A percentile compares a stretch with the other conserved stretches of the same genome.
Conservation (phyloP, 2,888 invertebrate genomes). For the Nomada fabriciana region DNA sequence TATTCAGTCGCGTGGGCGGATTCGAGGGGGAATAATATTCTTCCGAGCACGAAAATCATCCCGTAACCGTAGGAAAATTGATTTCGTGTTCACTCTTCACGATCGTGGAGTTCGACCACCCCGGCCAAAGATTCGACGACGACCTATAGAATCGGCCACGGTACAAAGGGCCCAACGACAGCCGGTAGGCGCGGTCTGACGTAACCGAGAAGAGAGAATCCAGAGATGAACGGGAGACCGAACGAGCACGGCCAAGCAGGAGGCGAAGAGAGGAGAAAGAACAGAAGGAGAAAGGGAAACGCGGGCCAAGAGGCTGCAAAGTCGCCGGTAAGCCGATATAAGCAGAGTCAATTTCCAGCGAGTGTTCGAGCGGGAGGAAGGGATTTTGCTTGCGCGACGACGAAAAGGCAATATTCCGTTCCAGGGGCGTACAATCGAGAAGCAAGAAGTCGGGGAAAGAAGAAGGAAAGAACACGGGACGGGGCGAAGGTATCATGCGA, state of each 20-base stretch:
- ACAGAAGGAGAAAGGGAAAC: constrained; percentile 42
- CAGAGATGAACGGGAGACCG: not conserved
- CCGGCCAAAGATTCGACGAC: not conserved
- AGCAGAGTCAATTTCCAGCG: constrained; percentile 74
- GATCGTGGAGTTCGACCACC: constrained; percentile 18
- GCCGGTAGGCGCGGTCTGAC: constrained; percentile 61
- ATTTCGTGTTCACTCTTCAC: constrained; percentile 9
- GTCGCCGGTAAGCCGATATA: constrained; percentile 73
- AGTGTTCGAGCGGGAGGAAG: constrained; percentile 73
- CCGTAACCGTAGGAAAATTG: constrained; percentile 28
- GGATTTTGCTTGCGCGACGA: constrained; percentile 74
- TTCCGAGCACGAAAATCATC: not conserved
- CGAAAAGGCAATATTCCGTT: constrained; percentile 74
- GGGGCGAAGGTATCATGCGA: constrained; percentile 28
- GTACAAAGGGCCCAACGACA: constrained; percentile 60
- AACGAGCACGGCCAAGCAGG: not conserved
- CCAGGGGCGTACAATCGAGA: constrained; percentile 51
- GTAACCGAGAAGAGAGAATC: constrained; percentile 31
- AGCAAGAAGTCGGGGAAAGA: constrained; percentile 9
- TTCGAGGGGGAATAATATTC: constrained; percentile 36
- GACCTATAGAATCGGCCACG: not conserved
- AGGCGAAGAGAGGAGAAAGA: not conserved
- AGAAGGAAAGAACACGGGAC: constrained; percentile 28
- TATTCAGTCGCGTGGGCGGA: constrained; percentile 39
- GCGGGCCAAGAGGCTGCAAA: constrained; percentile 65